Percentiles rank a stretch among this genome's conserved stretches.
Conservation (phyloP, 37 sponge, comb jelly and placozoan species). For the Petrosia ficiformis region DNA sequence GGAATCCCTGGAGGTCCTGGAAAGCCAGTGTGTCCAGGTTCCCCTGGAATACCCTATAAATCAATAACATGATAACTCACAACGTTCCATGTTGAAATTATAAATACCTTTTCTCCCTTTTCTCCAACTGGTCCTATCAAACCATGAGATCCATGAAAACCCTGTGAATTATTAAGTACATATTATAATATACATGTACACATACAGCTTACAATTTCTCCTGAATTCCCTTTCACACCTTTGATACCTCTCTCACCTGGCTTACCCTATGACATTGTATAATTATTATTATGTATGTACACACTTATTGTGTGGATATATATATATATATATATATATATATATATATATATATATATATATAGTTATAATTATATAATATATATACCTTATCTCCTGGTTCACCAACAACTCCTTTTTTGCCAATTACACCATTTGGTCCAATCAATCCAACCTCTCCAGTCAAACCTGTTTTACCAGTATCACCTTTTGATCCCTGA, state of each 20-base stretch:
- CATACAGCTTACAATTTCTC: neutral
- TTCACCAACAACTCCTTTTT: neutral
- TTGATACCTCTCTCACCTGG: neutral
- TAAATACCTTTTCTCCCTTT: too few relatives aligned
- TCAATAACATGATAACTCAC: neutral
- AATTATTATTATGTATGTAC: too few relatives aligned
- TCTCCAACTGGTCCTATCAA: too few relatives aligned
- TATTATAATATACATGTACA: neutral
- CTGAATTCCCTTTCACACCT: neutral
- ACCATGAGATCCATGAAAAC: neutral
- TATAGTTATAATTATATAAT: neutral
- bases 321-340: too few relatives aligned
- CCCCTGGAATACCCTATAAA: neutral
- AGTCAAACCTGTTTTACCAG: neutral
- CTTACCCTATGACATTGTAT: neutral
- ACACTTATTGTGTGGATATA: too few relatives aligned
- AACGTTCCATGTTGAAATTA: too few relatives aligned
- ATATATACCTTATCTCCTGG: neutral
- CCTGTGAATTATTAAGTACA: neutral
- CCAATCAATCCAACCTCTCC: conserved; percentile 5
- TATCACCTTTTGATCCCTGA: conserved; percentile 13
- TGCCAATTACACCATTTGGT: conserved; percentile 10
- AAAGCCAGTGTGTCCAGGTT: conserved; percentile 5
- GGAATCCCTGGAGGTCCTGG: neutral
- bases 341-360: too few relatives aligned